Evolutionary conservation across 2,113 vertebrate genomes (phyloP).

Genomic region (Larimichthys crocea): DNA sequence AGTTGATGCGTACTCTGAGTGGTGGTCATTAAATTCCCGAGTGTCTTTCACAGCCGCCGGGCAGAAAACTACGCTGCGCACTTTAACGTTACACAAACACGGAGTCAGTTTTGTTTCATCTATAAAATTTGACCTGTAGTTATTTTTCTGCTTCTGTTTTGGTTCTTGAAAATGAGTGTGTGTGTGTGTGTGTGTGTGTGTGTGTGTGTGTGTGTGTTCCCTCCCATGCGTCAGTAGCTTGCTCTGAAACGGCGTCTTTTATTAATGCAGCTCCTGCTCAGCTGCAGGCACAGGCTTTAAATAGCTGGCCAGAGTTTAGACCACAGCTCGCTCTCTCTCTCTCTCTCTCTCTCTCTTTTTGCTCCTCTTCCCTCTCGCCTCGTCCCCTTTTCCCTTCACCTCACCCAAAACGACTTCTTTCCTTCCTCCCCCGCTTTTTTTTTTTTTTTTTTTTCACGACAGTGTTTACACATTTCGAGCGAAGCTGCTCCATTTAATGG

Average conservation of each 20-base stretch:
- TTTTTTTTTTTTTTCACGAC: background rate
- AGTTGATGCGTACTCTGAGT: background rate
- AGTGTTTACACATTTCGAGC: constrained; percentile 20
- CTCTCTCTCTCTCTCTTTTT: constrained; percentile 1
- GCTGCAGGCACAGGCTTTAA: constrained; percentile 73
- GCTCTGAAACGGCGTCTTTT: constrained; percentile 72
- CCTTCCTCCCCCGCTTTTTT: background rate
- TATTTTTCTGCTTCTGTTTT: constrained; percentile 29
- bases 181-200: no score
- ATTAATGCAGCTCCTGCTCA: constrained; percentile 61
- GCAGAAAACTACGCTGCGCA: background rate
- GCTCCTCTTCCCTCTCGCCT: background rate
- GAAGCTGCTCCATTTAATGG: constrained; percentile 22
- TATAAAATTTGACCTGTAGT: background rate
- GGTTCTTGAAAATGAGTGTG: constrained; percentile 23
- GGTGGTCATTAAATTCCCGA: background rate
- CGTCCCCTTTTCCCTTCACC: constrained; percentile 17
- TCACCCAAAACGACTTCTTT: background rate
- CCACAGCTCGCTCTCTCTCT: constrained; percentile 37
- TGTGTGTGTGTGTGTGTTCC: background rate
- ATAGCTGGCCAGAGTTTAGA: constrained; percentile 66
- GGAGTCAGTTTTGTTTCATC: constrained; percentile 3
- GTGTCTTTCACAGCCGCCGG: background rate
- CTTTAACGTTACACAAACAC: background rate
- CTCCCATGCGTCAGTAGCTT: constrained; percentile 43